Conservation (phyloP, 2,797 vertebrate species). For the Acrossocheilus wenchowensis region DNA sequence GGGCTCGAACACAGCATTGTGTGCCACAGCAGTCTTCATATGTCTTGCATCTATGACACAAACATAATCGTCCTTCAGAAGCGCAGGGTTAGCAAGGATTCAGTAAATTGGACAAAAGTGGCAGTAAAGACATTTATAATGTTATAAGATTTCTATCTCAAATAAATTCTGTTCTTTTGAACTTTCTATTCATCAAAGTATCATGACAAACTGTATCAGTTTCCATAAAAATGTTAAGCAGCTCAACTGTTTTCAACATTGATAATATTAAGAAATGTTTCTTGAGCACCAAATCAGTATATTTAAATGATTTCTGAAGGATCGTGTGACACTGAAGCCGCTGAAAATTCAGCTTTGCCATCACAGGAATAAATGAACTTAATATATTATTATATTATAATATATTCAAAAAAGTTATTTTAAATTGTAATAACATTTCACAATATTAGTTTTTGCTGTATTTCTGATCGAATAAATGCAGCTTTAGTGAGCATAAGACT, state of each 20-base stretch:
- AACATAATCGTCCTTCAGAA: background rate
- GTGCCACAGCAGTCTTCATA: conserved; percentile 54
- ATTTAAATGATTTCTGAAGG: background rate
- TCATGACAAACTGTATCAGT: background rate
- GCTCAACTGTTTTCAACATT: background rate
- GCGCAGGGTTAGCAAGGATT: no score
- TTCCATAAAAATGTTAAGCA: background rate
- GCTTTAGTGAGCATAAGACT: background rate
- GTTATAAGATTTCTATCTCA: no score
- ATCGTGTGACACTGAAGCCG: background rate
- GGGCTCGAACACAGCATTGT: conserved; percentile 45
- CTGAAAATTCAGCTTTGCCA: background rate
- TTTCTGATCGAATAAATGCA: background rate
- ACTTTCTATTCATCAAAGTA: background rate
- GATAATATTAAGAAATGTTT: background rate
- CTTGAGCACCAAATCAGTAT: background rate
- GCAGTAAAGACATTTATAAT: background rate
- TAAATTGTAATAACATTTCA: background rate
- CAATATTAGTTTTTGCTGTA: background rate
- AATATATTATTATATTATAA: no score
- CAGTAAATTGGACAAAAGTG: no score
- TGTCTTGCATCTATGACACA: conserved; percentile 36
- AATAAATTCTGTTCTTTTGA: background rate
- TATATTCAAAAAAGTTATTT: background rate
- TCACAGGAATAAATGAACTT: background rate